These are phyloP conservation scores for Eospalax fontanierii DNA, from an alignment of 2,797 vertebrate species.

Conservation along the genomic window DNA sequence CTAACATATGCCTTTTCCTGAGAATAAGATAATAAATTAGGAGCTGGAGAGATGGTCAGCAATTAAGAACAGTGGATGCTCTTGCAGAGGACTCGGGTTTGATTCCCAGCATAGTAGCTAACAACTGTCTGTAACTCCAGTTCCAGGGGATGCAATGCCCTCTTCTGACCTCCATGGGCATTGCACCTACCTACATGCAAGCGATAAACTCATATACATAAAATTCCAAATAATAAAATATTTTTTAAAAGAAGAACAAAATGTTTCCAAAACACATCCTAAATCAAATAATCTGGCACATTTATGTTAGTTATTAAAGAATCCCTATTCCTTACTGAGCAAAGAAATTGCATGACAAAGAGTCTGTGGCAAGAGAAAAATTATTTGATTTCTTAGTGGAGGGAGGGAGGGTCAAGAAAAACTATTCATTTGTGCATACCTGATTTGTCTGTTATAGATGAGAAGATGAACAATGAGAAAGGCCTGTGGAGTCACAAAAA, in stretches of 20 bases:
- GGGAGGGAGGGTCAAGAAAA: background rate
- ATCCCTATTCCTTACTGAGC: background rate
- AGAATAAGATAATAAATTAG: background rate
- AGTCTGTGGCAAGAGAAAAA: background rate
- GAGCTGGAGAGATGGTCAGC: too few species aligned
- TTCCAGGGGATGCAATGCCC: too few species aligned
- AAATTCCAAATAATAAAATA: too few species aligned
- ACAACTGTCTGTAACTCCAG: too few species aligned
- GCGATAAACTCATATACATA: too few species aligned
- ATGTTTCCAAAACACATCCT: background rate
- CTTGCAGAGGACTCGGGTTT: too few species aligned
- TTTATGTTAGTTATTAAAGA: background rate
- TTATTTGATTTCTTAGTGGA: slow-evolving; percentile 25
- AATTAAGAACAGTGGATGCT: too few species aligned
- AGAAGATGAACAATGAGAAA: background rate
- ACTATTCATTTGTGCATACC: background rate
- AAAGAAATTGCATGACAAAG: slow-evolving; percentile 36
- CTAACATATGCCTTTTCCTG: background rate
- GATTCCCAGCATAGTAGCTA: too few species aligned
- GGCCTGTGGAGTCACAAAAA: background rate
- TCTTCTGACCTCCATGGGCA: too few species aligned
- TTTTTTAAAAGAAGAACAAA: background rate
- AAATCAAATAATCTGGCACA: background rate
- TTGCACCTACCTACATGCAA: too few species aligned
- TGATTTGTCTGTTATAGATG: background rate